A percentile compares a stretch with the other conserved stretches of the same genome.
These are phyloP conservation scores for Melinopterus prodromus DNA, from an alignment of 2,888 invertebrate species.

Conservation along the genomic window DNA sequence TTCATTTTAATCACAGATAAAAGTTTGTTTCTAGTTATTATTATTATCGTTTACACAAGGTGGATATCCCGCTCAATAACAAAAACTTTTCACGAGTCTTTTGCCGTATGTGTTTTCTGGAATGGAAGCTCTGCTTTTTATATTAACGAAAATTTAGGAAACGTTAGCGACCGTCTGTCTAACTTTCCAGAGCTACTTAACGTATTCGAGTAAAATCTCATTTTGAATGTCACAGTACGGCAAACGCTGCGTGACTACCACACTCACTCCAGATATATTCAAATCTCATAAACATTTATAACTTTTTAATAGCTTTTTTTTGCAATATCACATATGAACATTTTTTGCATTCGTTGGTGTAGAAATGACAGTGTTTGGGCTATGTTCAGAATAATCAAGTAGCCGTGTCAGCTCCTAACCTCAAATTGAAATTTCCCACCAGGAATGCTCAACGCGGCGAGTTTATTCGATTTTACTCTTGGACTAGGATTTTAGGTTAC, in stretches of 20 bases:
- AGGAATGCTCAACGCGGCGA: background rate
- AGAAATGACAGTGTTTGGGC: background rate
- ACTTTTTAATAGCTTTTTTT: slow-evolving; percentile 30
- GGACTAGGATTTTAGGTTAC: slow-evolving; percentile 48
- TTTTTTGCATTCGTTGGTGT: slow-evolving; percentile 7
- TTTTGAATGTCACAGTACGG: slow-evolving; percentile 19
- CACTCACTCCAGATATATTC: slow-evolving; percentile 47
- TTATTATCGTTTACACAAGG: slow-evolving; percentile 19
- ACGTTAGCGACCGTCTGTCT: background rate
- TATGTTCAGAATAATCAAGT: background rate
- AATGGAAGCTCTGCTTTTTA: background rate
- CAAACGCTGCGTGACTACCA: slow-evolving; percentile 34
- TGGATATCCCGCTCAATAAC: slow-evolving; percentile 16
- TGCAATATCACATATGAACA: slow-evolving; percentile 24
- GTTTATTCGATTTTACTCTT: slow-evolving; percentile 38
- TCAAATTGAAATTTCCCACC: slow-evolving; percentile 33
- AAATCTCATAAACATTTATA: slow-evolving; percentile 38
- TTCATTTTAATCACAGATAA: slow-evolving; percentile 36
- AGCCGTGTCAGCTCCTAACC: too few relatives aligned
- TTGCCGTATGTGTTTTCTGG: background rate
- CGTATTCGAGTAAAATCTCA: slow-evolving; percentile 23
- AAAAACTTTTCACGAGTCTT: slow-evolving; percentile 15
- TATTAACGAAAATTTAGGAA: background rate
- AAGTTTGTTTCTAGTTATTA: slow-evolving; percentile 22
- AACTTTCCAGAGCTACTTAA: slow-evolving; percentile 5